A percentile compares a stretch with the other conserved stretches of the same genome.
Evolutionary conservation across 92 coral and sea anemone genomes (phyloP).

Genomic region (Epizoanthus scotinus): DNA sequence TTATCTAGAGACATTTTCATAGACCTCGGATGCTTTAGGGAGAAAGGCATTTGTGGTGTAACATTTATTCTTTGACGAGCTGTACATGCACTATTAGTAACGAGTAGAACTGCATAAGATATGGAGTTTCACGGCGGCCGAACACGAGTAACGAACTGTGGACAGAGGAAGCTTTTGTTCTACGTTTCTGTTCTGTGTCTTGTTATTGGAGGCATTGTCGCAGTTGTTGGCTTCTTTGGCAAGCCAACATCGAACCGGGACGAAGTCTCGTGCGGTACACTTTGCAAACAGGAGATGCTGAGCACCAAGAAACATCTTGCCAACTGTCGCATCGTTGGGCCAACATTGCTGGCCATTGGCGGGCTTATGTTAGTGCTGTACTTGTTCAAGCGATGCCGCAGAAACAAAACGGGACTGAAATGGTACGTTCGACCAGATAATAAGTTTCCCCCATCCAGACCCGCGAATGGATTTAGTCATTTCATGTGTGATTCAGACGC

Average conservation of each 20-base stretch:
- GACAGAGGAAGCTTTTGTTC: not conserved
- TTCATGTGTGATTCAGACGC: constrained; percentile 4
- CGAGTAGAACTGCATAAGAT: not conserved
- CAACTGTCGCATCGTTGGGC: constrained; percentile 11
- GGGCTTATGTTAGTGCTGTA: not conserved
- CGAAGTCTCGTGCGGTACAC: not conserved
- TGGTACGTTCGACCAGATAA: constrained; percentile 9
- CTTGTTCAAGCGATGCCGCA: constrained; percentile 2
- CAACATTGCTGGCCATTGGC: not conserved
- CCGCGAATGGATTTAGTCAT: constrained; percentile 1
- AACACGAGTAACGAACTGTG: not conserved
- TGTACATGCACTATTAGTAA: too few species aligned
- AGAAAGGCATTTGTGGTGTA: too few species aligned
- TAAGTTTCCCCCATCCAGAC: constrained; percentile 1
- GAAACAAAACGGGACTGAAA: constrained; percentile 7
- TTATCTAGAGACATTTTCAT: too few species aligned
- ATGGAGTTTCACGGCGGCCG: constrained; percentile 14
- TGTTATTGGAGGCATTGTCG: not conserved
- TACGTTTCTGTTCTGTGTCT: not conserved
- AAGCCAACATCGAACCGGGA: not conserved
- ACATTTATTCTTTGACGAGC: too few species aligned
- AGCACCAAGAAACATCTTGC: not conserved
- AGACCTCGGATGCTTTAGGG: too few species aligned
- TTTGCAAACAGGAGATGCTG: not conserved
- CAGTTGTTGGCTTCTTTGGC: constrained; percentile 1